Percentiles rank a stretch among this genome's conserved stretches.
Evolutionary conservation across 2,113 vertebrate genomes (phyloP).

Genomic region (Microcebus ravelobensis): DNA sequence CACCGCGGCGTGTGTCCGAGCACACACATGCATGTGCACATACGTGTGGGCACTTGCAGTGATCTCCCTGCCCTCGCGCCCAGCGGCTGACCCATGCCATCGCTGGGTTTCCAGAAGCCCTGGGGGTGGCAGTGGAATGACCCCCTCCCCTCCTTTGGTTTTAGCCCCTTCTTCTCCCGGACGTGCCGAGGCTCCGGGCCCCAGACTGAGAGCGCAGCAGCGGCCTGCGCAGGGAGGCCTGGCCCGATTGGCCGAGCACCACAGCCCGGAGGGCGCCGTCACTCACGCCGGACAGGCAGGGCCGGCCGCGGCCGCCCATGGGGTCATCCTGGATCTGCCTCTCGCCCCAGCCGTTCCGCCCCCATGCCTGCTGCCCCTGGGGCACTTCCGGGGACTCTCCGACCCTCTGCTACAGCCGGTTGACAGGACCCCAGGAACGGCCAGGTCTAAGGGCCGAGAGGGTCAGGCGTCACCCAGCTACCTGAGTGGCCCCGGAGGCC

Average conservation of each 20-base stretch:
- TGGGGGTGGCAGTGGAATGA: too few species aligned
- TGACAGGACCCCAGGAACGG: rapidly evolving
- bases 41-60: too few species aligned
- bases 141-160: too few species aligned
- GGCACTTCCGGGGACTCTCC: neutral
- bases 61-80: too few species aligned
- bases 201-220: rapidly evolving
- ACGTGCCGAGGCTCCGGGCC: rapidly evolving
- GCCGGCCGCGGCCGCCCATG: rapidly evolving
- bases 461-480: too few species aligned
- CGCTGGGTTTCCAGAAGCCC: too few species aligned
- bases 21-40: too few species aligned
- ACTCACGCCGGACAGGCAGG: rapidly evolving
- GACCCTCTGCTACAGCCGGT: rapidly evolving
- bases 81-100: too few species aligned
- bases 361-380: too few species aligned
- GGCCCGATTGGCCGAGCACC: rapidly evolving
- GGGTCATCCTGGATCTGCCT: neutral
- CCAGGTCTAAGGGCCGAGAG: neutral
- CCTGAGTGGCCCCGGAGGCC: rapidly evolving
- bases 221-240: rapidly evolving
- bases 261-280: rapidly evolving
- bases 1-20: too few species aligned
- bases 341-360: too few species aligned
- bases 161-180: too few species aligned